Conservation (phyloP, 2,113 vertebrate genomes). For the Hippolais icterina region DNA sequence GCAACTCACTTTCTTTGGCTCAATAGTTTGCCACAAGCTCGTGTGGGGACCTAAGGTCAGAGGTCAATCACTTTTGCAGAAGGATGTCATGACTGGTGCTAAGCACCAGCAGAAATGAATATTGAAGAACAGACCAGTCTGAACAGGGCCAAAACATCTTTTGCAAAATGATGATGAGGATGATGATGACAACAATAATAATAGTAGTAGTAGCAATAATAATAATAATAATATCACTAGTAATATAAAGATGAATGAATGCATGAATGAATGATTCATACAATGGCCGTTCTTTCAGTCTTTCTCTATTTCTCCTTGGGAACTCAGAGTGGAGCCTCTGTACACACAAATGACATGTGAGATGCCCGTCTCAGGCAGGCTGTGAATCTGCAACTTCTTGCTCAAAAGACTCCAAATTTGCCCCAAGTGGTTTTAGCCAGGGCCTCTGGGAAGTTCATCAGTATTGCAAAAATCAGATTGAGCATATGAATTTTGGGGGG, state of each 20-base stretch:
- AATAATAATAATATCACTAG: not conserved
- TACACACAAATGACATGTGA: not conserved
- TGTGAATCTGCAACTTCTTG: not conserved
- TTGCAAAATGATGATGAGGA: not conserved
- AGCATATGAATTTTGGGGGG: not conserved
- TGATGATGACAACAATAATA: not conserved
- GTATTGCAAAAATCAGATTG: not conserved
- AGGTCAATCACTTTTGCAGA: not conserved
- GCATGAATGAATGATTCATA: not conserved
- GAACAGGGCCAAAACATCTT: not conserved
- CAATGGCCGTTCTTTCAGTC: not conserved
- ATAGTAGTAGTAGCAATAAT: not conserved
- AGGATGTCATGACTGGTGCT: not conserved
- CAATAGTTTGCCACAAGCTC: rapidly evolving
- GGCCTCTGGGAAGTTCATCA: not conserved
- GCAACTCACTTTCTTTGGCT: not conserved
- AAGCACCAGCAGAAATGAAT: not conserved
- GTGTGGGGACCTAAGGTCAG: too few species aligned
- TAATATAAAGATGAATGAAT: not conserved
- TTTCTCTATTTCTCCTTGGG: not conserved
- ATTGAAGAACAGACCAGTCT: not conserved
- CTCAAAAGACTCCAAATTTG: not conserved
- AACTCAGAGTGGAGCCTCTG: not conserved
- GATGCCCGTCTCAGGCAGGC: not conserved
- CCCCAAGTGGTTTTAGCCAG: not conserved